These are phyloP conservation scores for Subacronicta megacephala DNA, from an alignment of 2,888 invertebrate species.

Conservation along the genomic window DNA sequence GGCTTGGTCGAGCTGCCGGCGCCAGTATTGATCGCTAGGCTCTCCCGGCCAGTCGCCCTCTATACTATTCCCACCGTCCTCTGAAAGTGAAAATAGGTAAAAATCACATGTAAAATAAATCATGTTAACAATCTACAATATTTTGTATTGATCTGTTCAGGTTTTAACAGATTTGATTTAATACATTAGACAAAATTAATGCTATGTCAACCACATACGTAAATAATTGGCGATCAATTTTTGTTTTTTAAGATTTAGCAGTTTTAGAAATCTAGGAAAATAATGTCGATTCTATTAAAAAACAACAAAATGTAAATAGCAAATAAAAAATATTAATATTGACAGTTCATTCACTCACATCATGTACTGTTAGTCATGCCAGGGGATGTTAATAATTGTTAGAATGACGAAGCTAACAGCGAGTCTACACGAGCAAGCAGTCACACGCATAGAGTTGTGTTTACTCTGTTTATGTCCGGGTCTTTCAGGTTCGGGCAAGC, in stretches of 20 bases:
- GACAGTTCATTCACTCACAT: constrained; percentile 76
- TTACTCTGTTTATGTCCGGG: constrained; percentile 86
- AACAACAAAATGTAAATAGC: constrained; percentile 11
- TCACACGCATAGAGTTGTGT: constrained; percentile 60
- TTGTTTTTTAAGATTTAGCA: background rate
- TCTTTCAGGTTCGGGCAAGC: constrained; percentile 89
- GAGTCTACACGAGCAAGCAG: constrained; percentile 57
- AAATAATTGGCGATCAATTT: too few species aligned
- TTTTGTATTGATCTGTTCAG: background rate
- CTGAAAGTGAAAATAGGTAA: constrained; percentile 60
- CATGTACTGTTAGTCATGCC: constrained; percentile 76
- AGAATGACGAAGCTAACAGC: constrained; percentile 69
- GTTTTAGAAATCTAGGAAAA: background rate
- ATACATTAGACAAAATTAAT: too few species aligned
- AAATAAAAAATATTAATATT: constrained; percentile 37
- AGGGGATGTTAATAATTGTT: constrained; percentile 70
- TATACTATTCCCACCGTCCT: constrained; percentile 83
- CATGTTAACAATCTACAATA: too few species aligned
- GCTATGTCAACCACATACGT: too few species aligned
- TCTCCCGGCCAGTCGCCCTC: constrained; percentile 87
- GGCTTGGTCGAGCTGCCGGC: constrained; percentile 83
- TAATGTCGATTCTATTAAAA: constrained; percentile 10
- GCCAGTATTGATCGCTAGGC: constrained; percentile 89
- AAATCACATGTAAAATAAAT: too few species aligned
- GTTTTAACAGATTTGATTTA: too few species aligned